Percentiles rank a stretch among this genome's conserved stretches.
These are phyloP conservation scores for Chloropsis hardwickii DNA, from an alignment of 2,113 vertebrate species.

Conservation along the genomic window DNA sequence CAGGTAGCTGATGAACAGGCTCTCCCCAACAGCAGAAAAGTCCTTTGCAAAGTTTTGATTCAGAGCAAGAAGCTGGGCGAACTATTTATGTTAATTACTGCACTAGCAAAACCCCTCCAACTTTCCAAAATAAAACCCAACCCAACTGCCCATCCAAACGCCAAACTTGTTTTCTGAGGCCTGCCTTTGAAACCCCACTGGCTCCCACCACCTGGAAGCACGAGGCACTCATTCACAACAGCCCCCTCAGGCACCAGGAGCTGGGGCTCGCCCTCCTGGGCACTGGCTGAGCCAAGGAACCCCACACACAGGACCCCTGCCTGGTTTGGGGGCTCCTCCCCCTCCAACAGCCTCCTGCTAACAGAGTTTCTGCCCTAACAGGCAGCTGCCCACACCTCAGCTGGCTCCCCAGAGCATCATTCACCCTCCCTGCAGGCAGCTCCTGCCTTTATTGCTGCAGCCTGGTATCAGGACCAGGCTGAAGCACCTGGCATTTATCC, in stretches of 20 bases:
- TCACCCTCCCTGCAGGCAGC: not conserved
- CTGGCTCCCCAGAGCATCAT: not conserved
- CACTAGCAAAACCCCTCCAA: not conserved
- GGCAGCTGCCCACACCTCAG: not conserved
- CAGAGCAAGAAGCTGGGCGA: not conserved
- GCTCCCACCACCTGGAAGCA: not conserved
- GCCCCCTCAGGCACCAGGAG: not conserved
- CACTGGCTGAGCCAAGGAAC: not conserved
- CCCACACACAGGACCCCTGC: not conserved
- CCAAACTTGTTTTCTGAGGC: not conserved
- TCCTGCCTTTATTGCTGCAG: not conserved
- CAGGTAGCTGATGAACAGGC: not conserved
- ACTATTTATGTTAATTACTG: not conserved
- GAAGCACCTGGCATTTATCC: not conserved
- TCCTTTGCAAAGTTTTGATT: not conserved
- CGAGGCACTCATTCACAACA: fast-evolving
- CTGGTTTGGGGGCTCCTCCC: not conserved
- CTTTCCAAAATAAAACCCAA: not conserved
- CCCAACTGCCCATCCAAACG: not conserved
- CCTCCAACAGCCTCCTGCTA: not conserved
- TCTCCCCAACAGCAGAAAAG: not conserved
- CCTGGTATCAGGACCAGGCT: not conserved
- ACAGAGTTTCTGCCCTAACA: not conserved
- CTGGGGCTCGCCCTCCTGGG: not conserved
- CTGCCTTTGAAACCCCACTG: not conserved